Evolutionary conservation across 2,888 invertebrate genomes (phyloP).

Genomic region (Leucoptera coffeella): DNA sequence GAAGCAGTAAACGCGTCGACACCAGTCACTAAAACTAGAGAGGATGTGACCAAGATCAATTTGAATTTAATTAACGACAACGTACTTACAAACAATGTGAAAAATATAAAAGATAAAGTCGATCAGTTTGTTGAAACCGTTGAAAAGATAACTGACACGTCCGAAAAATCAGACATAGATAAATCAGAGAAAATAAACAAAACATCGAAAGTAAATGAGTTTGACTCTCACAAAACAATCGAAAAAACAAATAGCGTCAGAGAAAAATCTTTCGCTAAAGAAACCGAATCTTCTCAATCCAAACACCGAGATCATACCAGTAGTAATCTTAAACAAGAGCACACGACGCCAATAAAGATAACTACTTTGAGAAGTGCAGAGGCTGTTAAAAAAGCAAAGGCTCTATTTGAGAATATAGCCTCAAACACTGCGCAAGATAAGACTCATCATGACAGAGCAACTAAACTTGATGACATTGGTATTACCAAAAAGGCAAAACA

Average conservation of each 20-base stretch:
- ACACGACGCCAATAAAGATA: constrained; percentile 18
- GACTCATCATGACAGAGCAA: constrained; percentile 14
- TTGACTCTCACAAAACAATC: constrained; percentile 7
- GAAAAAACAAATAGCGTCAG: constrained; percentile 10
- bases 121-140: constrained; percentile 58
- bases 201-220: neutral
- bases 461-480: constrained; percentile 44
- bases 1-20: constrained; percentile 53
- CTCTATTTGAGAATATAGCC: constrained; percentile 62
- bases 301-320: constrained; percentile 16
- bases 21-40: constrained; percentile 25
- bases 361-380: constrained; percentile 52
- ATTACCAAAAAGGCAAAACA: constrained; percentile 27
- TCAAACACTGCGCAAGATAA: constrained; percentile 24
- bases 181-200: constrained; percentile 1
- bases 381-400: constrained; percentile 65
- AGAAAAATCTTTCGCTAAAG: constrained; percentile 13
- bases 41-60: constrained; percentile 36
- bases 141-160: constrained; percentile 36
- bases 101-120: constrained; percentile 62
- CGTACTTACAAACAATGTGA: constrained; percentile 42
- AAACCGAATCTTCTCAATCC: constrained; percentile 17
- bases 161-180: constrained; percentile 25
- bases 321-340: constrained; percentile 12
- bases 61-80: constrained; percentile 52